A percentile compares a stretch with the other conserved stretches of the same genome.
Evolutionary conservation across 2,888 invertebrate genomes (phyloP).

Genomic region (Rhabditoides inermis): DNA sequence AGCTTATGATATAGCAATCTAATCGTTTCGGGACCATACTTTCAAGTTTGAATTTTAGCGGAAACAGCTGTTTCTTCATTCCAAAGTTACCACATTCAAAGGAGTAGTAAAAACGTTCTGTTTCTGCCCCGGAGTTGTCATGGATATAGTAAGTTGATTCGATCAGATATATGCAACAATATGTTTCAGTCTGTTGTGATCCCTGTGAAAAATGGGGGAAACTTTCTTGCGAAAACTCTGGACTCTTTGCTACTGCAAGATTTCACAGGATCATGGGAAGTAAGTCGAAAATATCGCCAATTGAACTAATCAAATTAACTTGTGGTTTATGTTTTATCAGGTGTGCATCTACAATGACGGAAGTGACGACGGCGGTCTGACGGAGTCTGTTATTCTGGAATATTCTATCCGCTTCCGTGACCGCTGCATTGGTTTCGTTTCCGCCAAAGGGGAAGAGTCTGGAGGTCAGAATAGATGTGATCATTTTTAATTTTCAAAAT

Average conservation of each 20-base stretch:
- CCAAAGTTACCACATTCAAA: too few species aligned
- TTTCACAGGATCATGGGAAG: slow-evolving; percentile 7
- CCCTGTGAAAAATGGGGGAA: slow-evolving; percentile 35
- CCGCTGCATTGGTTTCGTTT: slow-evolving; percentile 14
- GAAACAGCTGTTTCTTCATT: too few species aligned
- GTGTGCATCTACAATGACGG: slow-evolving; percentile 40
- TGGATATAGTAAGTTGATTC: neutral
- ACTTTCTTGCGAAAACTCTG: slow-evolving; percentile 26
- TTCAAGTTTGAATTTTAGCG: too few species aligned
- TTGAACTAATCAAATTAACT: neutral
- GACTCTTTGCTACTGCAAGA: slow-evolving; percentile 27
- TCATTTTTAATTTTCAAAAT: too few species aligned
- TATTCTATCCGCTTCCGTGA: too few species aligned
- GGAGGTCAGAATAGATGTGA: slow-evolving; percentile 12
- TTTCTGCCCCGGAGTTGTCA: neutral
- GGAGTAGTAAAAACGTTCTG: too few species aligned
- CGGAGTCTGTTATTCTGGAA: too few species aligned
- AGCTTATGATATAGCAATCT: too few species aligned
- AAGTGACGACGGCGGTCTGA: slow-evolving; percentile 29
- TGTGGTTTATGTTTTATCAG: slow-evolving; percentile 12
- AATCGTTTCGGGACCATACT: too few species aligned
- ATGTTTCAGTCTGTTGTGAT: slow-evolving; percentile 26
- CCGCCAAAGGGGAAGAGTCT: slow-evolving; percentile 10
- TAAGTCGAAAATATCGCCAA: neutral
- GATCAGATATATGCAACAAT: neutral